Conservation (phyloP, 2,797 vertebrate genomes). For the Macrochelys suwanniensis region DNA sequence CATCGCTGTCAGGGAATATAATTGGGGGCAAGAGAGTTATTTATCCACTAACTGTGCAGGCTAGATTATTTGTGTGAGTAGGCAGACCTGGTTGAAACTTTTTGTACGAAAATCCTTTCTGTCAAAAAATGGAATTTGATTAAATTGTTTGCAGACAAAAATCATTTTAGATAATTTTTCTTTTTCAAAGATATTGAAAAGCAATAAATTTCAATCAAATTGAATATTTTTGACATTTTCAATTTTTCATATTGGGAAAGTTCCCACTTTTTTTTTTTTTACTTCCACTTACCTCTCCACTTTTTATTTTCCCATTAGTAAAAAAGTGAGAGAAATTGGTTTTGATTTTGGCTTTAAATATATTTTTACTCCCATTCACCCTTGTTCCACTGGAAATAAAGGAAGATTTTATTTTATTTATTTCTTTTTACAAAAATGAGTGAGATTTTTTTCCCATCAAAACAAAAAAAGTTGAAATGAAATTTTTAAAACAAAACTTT, state of each 20-base stretch:
- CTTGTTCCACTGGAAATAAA: background rate
- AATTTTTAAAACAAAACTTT: background rate
- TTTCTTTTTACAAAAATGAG: background rate
- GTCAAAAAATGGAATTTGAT: no score
- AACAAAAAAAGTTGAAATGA: background rate
- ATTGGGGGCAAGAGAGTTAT: background rate
- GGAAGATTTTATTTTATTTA: background rate
- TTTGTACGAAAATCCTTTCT: no score
- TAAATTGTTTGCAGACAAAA: no score
- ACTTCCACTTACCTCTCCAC: no score
- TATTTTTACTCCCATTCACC: background rate
- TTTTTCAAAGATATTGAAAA: no score
- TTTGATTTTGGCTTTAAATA: background rate
- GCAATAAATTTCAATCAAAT: no score
- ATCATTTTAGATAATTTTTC: no score
- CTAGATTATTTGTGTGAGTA: no score
- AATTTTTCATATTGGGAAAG: background rate
- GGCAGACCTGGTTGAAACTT: no score
- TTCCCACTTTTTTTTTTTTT: no score
- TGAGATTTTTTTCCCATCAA: background rate
- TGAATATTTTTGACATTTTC: background rate
- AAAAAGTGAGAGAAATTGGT: background rate
- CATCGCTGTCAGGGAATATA: background rate
- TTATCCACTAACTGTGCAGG: background rate
- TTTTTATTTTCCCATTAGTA: background rate